Conservation (phyloP, 1,140 invertebrate genomes). For the Archivesica marissinica region DNA sequence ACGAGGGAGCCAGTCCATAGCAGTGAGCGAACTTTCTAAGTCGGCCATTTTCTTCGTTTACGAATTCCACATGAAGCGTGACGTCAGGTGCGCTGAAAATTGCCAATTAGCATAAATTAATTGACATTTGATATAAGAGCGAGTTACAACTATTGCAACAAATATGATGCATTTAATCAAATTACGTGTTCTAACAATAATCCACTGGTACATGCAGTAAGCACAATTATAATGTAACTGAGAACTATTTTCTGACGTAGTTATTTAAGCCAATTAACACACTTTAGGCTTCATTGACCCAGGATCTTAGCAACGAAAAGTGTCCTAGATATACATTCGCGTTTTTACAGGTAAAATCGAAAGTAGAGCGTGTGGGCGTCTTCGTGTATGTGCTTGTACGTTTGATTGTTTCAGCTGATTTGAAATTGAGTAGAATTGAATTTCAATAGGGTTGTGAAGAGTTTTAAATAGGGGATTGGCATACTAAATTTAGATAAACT, state of each 20-base stretch:
- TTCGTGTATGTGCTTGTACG: slow-evolving; percentile 37
- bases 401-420: background rate
- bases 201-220: background rate
- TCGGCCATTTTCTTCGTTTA: slow-evolving; percentile 83
- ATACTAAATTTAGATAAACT: no score
- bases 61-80: slow-evolving; percentile 64
- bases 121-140: no score
- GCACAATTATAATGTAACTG: no score
- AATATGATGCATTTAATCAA: no score
- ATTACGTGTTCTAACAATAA: no score
- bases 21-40: slow-evolving; percentile 85
- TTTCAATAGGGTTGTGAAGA: no score
- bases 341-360: slow-evolving; percentile 29
- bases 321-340: slow-evolving; percentile 69
- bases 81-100: slow-evolving; percentile 65
- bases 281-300: slow-evolving; percentile 70
- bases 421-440: background rate
- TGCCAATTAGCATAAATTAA: slow-evolving; percentile 26
- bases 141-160: no score
- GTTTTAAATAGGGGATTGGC: no score
- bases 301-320: slow-evolving; percentile 76
- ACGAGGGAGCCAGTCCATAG: slow-evolving; percentile 86
- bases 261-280: slow-evolving; percentile 52
- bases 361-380: slow-evolving; percentile 17
- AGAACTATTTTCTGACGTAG: slow-evolving; percentile 63